Conservation (phyloP, 2,113 vertebrate species). For the Cromileptes altivelis region DNA sequence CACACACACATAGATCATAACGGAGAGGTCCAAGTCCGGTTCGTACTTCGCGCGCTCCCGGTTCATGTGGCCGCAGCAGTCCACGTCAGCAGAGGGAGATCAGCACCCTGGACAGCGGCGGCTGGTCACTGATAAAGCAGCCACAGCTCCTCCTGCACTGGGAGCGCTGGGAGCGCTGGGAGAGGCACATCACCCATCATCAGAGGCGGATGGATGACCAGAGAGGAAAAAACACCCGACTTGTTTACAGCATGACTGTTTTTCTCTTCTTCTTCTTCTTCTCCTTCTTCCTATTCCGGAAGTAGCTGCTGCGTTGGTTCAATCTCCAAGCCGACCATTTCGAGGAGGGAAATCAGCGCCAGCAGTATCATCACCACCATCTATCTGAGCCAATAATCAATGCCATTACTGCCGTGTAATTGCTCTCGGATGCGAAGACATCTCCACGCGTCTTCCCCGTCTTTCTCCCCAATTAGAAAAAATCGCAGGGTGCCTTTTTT, state of each 20-base stretch:
- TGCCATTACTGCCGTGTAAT: slow-evolving; percentile 54
- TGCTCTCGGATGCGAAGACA: slow-evolving; percentile 59
- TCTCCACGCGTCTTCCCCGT: slow-evolving; percentile 40
- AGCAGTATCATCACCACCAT: slow-evolving; percentile 68
- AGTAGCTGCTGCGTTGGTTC: slow-evolving; percentile 84
- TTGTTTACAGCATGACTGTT: slow-evolving; percentile 50
- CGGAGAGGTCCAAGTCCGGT: slow-evolving; percentile 7
- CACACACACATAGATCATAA: not conserved
- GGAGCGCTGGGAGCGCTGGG: slow-evolving; percentile 14
- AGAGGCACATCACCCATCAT: slow-evolving; percentile 2
- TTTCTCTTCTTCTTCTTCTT: slow-evolving; percentile 2
- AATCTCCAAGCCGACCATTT: slow-evolving; percentile 84
- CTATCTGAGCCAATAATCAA: slow-evolving; percentile 68
- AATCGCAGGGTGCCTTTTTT: slow-evolving; percentile 42
- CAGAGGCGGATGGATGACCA: slow-evolving; percentile 21
- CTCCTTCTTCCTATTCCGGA: slow-evolving; percentile 78
- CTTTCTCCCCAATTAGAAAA: slow-evolving; percentile 24
- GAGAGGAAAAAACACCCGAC: not conserved
- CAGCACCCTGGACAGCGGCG: slow-evolving; percentile 85
- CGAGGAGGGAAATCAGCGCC: slow-evolving; percentile 74
- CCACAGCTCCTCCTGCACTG: slow-evolving; percentile 32
- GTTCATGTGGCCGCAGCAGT: slow-evolving; percentile 59
- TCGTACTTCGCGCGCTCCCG: slow-evolving; percentile 73
- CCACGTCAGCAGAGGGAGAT: slow-evolving; percentile 73
- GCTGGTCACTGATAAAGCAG: slow-evolving; percentile 64